Evolutionary conservation across 2,888 invertebrate species (phyloP).

Genomic region (Lasiommata megera): DNA sequence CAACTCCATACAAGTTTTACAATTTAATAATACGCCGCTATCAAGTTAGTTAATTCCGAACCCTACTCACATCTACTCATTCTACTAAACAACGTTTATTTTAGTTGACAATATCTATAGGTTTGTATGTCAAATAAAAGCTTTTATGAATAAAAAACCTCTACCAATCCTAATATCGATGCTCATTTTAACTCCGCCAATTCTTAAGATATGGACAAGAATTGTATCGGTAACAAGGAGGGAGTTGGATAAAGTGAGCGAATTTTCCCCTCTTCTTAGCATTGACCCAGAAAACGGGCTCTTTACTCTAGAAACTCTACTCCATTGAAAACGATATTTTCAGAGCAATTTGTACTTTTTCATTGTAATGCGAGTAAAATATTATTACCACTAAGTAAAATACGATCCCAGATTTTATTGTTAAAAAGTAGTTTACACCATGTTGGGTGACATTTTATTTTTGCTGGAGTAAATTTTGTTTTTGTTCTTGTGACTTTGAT

Average conservation of each 20-base stretch:
- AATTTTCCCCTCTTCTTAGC: constrained; percentile 23
- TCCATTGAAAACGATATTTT: background rate
- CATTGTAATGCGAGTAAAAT: background rate
- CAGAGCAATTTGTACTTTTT: background rate
- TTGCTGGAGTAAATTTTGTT: too few relatives aligned
- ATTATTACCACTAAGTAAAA: background rate
- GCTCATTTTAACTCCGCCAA: background rate
- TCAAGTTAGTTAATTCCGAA: too few relatives aligned
- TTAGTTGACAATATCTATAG: too few relatives aligned
- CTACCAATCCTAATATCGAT: background rate
- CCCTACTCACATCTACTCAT: too few relatives aligned
- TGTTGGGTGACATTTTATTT: too few relatives aligned
- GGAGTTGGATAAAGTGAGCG: constrained; percentile 23
- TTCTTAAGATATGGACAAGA: constrained; percentile 10
- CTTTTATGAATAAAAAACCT: background rate
- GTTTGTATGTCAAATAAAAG: too few relatives aligned
- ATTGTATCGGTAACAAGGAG: constrained; percentile 13
- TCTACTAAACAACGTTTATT: too few relatives aligned
- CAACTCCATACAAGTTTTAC: too few relatives aligned
- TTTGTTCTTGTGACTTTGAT: too few relatives aligned
- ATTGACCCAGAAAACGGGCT: constrained; percentile 28
- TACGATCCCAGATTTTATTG: background rate
- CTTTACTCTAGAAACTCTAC: background rate
- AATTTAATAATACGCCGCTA: too few relatives aligned
- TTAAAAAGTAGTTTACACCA: too few relatives aligned